Evolutionary conservation across 1,140 invertebrate genomes (phyloP), one percentile per base, ranked within the genome.

Genomic region (Zaprionus nigranus): DNA sequence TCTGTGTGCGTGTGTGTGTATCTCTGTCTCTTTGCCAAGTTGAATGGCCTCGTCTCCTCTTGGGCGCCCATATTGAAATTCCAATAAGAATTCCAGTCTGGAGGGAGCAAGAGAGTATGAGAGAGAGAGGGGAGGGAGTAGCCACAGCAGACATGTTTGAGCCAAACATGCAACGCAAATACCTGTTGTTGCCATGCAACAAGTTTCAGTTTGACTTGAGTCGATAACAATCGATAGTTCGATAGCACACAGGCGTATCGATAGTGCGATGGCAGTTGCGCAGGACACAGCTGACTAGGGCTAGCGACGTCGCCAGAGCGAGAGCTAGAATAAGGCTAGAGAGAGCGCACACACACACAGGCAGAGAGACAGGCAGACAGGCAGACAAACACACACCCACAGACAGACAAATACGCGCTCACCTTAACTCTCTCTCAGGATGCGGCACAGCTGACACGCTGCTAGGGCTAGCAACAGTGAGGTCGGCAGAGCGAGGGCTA

Each of bases 21-120:
- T 57, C 60, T 58, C 60, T 46, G 60, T 51, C 30, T 57, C 53
- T 56, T 24, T 17, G 26, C 26, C 73, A 85, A 82, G 85, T 90
- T 90, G 69, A 90, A 85, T 85, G 81, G 56, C 86, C 85, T 90
- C 79, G 69, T 67, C 54, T 38, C 34, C 71, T 60, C 57, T 76
- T 68, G 63, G 63, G 70, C 66, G 36, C 62, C 30, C 68, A 59
- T 66, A 53, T 68, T 73, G 56, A 77, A 77, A 79, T 78, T 80
- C 75, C 78, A 78, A 80, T 80, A 82, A 78, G 57, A 71, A 77
- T 67, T 66, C 36, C 56, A 75, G 79, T 17, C 15, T 34, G 36
- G n/a, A 24, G 34, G 57, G 64, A 24, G 28, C 13, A 36, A 58
- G 9, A 62, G 24, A 26, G 9, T 1, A 0, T 0, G 15, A 30